phyloP scores from a whole-genome alignment of 2,888 invertebrate genomes.

The Sminthurinus aureus region DNA sequence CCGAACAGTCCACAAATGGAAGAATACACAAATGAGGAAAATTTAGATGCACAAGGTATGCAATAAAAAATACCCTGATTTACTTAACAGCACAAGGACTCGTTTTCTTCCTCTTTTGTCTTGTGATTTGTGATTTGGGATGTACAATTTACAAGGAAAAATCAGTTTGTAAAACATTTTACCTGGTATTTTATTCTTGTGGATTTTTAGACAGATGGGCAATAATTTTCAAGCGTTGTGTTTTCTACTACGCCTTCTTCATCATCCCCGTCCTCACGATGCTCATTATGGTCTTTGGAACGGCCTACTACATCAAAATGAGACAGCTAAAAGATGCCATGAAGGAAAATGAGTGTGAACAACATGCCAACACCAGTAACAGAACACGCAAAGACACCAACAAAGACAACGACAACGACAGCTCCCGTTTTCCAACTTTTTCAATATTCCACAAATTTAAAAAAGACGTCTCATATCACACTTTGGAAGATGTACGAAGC shows the following conservation, averaged over 20 bases:
- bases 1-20: too few relatives aligned
- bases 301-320: background rate
- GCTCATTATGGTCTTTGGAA: conserved; percentile 8
- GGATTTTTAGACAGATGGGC: background rate
- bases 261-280: background rate
- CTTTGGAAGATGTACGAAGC: conserved; percentile 4
- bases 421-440: background rate
- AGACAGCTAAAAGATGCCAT: background rate
- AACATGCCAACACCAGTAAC: background rate
- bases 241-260: conserved; percentile 23
- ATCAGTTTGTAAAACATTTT: too few relatives aligned
- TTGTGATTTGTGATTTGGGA: too few relatives aligned
- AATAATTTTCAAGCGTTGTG: background rate
- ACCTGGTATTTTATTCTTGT: too few relatives aligned
- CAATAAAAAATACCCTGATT: too few relatives aligned
- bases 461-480: conserved; percentile 19
- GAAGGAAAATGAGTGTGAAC: background rate
- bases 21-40: too few relatives aligned
- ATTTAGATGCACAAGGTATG: too few relatives aligned
- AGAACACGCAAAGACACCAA: too few relatives aligned
- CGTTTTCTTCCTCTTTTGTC: too few relatives aligned
- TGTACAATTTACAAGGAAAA: too few relatives aligned
- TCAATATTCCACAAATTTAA: conserved; percentile 3
- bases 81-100: too few relatives aligned
- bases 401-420: too few relatives aligned